Base-by-base conservation (phyloP, 2,113 vertebrate species). In the Lepus americanus region DNA sequence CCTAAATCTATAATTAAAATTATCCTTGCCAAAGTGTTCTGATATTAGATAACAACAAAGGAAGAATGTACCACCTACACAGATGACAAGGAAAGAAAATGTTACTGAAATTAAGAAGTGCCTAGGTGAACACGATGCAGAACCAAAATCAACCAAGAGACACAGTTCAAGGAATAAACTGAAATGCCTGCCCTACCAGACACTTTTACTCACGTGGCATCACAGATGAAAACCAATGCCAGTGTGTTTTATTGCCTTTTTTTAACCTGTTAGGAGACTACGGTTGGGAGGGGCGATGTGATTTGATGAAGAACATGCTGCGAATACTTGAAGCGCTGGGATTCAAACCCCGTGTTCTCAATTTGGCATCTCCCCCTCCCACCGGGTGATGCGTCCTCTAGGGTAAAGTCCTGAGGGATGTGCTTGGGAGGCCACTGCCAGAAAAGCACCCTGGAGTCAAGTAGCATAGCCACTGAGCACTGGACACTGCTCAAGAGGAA, bases 11-110 rank as follows among this genome's bases (percentile, higher is more conserved):
- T 70, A 59, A 36, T 67, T 78, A 67, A 80, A 93, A 59, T 82
- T 51, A 83, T 44, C 63, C 70, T 72, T 84, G 29, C 23, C 44
- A 79, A 94, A 85, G 25, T 63, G 13, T 44, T 61, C 49, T n/a
- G 12, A 92, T 67, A 72, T 39, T 55, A 89, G 33, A 80, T 23
- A 69, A 84, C 3, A 82, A 19, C 8, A 70, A 80, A 83, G 73
- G 63, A 87, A 81, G n/a, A 95, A 96, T 53, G 92, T 72, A 53
- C 36, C 22, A 78, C 61, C 88, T 92, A 83, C 95, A 36, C 1
- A 81, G 25, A 66, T 78, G 29, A 59, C 5, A 33, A 92, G 25
- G 5, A 88, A 74, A 76, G 44, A 9, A 9, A 79, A 6, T 7
- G 74, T 31, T 80, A 49, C 13, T 82, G 78, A 74, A 73, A 93